phyloP scores from a whole-genome alignment of 2,888 invertebrate species.

The Phortica okadai region DNA sequence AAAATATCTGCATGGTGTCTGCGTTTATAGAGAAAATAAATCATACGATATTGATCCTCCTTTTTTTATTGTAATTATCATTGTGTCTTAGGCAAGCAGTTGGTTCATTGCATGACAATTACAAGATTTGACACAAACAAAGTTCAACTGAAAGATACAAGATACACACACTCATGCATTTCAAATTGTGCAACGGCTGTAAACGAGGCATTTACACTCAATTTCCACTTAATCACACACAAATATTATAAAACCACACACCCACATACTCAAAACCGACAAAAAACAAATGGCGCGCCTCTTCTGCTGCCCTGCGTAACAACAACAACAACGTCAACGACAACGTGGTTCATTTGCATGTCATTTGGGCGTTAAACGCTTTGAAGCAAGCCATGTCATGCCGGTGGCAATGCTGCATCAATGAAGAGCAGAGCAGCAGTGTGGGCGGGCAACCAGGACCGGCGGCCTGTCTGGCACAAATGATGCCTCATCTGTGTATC shows the following conservation, averaged over 20 bases:
- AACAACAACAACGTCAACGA: constrained; percentile 20
- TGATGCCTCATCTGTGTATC: constrained; percentile 51
- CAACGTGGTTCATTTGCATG: constrained; percentile 71
- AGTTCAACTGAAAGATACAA: too few relatives aligned
- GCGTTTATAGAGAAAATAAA: too few relatives aligned
- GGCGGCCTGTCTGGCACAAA: not conserved
- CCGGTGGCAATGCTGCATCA: too few relatives aligned
- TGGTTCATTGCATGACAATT: too few relatives aligned
- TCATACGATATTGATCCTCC: too few relatives aligned
- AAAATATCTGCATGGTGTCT: too few relatives aligned
- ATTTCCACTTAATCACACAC: constrained; percentile 66
- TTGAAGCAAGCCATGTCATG: constrained; percentile 55
- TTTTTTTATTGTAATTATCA: too few relatives aligned
- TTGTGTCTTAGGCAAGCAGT: too few relatives aligned
- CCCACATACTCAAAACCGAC: constrained; percentile 44
- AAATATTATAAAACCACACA: constrained; percentile 44
- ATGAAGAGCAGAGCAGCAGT: too few relatives aligned
- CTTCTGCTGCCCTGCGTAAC: not conserved
- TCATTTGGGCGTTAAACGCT: constrained; percentile 64
- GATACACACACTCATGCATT: constrained; percentile 36
- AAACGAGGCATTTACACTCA: constrained; percentile 56
- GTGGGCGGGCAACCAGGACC: too few relatives aligned
- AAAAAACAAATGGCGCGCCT: constrained; percentile 14
- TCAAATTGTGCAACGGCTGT: constrained; percentile 53
- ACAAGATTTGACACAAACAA: too few relatives aligned